Percentiles rank a stretch among this genome's conserved stretches.
phyloP scores from a whole-genome alignment of 2,797 vertebrate species.

The Sebastes itinus region DNA sequence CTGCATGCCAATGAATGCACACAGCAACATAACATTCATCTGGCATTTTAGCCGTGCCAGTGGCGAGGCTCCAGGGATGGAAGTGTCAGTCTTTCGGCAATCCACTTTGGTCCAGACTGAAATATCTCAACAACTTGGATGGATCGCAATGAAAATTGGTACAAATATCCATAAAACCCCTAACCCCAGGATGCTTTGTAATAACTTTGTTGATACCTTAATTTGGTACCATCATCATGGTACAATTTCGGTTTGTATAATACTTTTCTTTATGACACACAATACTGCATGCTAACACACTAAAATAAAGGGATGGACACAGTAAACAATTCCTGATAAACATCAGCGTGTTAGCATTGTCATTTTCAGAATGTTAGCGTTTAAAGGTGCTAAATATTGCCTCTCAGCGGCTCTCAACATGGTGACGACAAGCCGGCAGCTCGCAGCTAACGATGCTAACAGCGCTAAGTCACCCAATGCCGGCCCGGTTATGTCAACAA shows the following conservation, averaged over 20 bases:
- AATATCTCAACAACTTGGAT: neutral
- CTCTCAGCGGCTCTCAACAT: too few relatives aligned
- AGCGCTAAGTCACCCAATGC: too few relatives aligned
- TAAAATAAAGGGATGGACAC: neutral
- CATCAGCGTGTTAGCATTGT: neutral
- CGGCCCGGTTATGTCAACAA: too few relatives aligned
- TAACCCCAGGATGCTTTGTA: neutral
- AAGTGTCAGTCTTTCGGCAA: neutral
- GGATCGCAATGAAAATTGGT: neutral
- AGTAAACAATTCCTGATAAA: neutral
- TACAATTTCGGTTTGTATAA: neutral
- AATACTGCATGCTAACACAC: neutral
- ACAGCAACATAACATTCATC: neutral
- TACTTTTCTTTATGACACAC: neutral
- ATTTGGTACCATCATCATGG: neutral
- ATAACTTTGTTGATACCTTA: neutral
- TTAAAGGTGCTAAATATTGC: too few relatives aligned
- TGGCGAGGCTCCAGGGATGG: neutral
- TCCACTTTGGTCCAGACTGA: neutral
- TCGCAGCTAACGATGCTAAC: too few relatives aligned
- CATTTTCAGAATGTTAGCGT: too few relatives aligned
- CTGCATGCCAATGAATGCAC: slow-evolving; percentile 7
- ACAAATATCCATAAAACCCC: neutral
- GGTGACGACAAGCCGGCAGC: too few relatives aligned
- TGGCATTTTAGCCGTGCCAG: neutral